Conservation (phyloP, 2,797 vertebrate species). For the Neoniphon sammara region DNA sequence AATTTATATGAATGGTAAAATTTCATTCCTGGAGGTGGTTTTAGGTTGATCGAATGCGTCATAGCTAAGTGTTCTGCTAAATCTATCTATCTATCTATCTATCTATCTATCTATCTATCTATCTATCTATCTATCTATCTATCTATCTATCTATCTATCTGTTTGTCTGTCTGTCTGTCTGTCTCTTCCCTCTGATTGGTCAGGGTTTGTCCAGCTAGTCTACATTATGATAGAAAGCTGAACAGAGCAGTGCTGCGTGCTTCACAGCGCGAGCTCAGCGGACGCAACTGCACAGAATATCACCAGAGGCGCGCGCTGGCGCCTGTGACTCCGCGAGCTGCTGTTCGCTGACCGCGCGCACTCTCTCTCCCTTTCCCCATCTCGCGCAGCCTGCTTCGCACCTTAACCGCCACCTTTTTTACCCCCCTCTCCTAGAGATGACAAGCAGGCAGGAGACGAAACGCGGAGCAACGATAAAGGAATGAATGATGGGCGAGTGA, state of each 20-base stretch:
- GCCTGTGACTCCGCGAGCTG: constrained; percentile 24
- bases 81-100: background rate
- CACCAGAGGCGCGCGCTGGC: constrained; percentile 29
- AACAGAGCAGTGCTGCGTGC: constrained; percentile 4
- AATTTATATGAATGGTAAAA: background rate
- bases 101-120: constrained; percentile 8
- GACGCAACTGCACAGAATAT: constrained; percentile 11
- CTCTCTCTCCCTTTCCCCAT: constrained; percentile 19
- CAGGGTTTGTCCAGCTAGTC: constrained; percentile 21
- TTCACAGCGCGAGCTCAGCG: constrained; percentile 41
- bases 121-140: background rate
- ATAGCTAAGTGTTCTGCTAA: too few species aligned
- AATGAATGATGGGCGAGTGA: constrained; percentile 42
- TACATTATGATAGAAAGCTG: too few species aligned
- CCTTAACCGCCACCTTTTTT: background rate
- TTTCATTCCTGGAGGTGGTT: background rate
- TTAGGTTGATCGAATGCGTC: background rate
- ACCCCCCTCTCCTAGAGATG: background rate
- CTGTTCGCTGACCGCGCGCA: background rate
- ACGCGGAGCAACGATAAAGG: background rate
- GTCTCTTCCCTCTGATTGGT: constrained; percentile 25
- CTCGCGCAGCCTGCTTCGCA: constrained; percentile 29
- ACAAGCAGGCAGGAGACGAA: background rate
- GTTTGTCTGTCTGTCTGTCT: constrained; percentile 8
- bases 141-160: background rate